phyloP scores from a whole-genome alignment of 2,888 invertebrate species.

The Pachliopta kotzebuea region DNA sequence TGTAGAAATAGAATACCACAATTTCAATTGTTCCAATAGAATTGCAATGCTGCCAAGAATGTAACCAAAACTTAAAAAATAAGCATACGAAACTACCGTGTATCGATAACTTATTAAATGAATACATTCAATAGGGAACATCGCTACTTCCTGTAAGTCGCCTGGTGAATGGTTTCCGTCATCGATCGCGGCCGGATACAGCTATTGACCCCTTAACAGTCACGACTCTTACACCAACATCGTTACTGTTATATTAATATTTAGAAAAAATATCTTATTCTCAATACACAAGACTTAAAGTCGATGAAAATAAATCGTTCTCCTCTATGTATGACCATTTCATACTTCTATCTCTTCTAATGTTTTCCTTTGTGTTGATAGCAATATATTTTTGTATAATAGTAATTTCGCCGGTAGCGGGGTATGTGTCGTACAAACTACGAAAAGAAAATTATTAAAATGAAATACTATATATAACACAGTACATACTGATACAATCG shows the following conservation, averaged over 20 bases:
- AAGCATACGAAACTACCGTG: background rate
- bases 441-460: conserved; percentile 7
- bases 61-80: background rate
- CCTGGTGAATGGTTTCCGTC: conserved; percentile 51
- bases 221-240: conserved; percentile 44
- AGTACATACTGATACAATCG: background rate
- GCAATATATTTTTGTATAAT: conserved; percentile 27
- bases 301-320: conserved; percentile 1
- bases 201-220: conserved; percentile 62
- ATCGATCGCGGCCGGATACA: conserved; percentile 67
- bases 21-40: too few species aligned
- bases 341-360: conserved; percentile 27
- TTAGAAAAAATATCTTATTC: conserved; percentile 30
- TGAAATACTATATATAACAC: background rate
- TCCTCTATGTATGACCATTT: conserved; percentile 26
- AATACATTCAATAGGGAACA: conserved; percentile 44
- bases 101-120: conserved; percentile 33
- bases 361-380: conserved; percentile 27
- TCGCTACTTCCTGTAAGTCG: conserved; percentile 51
- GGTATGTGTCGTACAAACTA: conserved; percentile 8
- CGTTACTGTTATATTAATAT: conserved; percentile 40
- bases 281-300: conserved; percentile 20
- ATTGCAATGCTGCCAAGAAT: too few species aligned
- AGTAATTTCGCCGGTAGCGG: conserved; percentile 19
- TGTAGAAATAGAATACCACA: too few species aligned